Evolutionary conservation across 2,888 invertebrate species (phyloP).

Genomic region (Carterocephalus palaemon): DNA sequence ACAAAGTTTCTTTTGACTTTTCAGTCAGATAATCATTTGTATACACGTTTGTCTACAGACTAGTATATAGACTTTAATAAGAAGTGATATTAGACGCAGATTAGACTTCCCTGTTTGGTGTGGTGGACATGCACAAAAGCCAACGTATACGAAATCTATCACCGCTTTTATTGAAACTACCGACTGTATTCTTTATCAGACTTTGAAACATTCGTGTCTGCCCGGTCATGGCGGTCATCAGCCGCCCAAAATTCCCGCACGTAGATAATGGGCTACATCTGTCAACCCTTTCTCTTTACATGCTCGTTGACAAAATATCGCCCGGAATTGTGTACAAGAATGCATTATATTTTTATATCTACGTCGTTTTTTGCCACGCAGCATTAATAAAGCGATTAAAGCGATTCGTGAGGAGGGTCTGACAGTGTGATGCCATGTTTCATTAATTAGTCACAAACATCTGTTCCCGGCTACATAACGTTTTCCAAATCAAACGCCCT

Average conservation of each 20-base stretch:
- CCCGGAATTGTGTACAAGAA: constrained; percentile 9
- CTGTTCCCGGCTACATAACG: constrained; percentile 20
- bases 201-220: too few species aligned
- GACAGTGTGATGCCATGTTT: constrained; percentile 17
- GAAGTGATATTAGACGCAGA: constrained; percentile 5
- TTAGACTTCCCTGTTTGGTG: too few species aligned
- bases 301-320: constrained; percentile 11
- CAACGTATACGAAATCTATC: too few species aligned
- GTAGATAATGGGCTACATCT: constrained; percentile 20
- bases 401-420: constrained; percentile 21
- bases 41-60: too few species aligned
- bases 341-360: constrained; percentile 10
- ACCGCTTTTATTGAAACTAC: too few species aligned
- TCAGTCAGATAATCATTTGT: too few species aligned
- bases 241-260: too few species aligned
- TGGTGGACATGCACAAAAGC: too few species aligned
- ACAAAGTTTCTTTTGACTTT: too few species aligned
- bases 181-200: too few species aligned
- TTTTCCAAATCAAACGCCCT: constrained; percentile 11
- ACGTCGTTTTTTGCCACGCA: constrained; percentile 15
- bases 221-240: too few species aligned
- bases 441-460: constrained; percentile 21
- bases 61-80: too few species aligned
- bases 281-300: constrained; percentile 18
- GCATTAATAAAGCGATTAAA: constrained; percentile 21